Conservation (phyloP, 1,140 invertebrate species). For the Probaryconus sp. region DNA sequence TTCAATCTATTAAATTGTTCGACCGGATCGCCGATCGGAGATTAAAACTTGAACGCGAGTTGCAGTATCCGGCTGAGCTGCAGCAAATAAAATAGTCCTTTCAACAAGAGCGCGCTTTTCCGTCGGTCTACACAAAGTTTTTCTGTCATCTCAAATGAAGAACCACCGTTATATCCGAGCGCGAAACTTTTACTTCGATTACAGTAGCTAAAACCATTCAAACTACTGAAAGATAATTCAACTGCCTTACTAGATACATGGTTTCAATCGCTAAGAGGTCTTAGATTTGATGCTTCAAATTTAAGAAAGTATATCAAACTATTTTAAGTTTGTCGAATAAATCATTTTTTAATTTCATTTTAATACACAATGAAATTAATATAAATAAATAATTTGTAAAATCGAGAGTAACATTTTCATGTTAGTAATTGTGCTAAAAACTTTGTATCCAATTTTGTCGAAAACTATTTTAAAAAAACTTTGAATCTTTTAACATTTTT, state of each 20-base stretch:
- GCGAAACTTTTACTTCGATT: constrained; percentile 62
- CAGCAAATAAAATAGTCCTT: constrained; percentile 59
- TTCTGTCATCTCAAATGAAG: constrained; percentile 60
- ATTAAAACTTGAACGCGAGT: constrained; percentile 61
- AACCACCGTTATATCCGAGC: constrained; percentile 53
- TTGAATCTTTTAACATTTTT: no score
- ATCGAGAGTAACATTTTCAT: no score
- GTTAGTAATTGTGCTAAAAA: no score
- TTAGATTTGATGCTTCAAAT: constrained; percentile 15
- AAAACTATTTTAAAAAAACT: no score
- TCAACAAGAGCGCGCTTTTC: constrained; percentile 47
- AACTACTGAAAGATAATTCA: constrained; percentile 65
- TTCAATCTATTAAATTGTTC: constrained; percentile 61
- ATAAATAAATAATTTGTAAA: not conserved
- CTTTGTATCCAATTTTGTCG: no score
- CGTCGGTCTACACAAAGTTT: constrained; percentile 50
- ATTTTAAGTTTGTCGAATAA: not conserved
- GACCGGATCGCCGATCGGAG: constrained; percentile 50
- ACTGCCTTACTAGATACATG: constrained; percentile 62
- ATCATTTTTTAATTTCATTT: no score
- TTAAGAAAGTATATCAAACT: constrained; percentile 11
- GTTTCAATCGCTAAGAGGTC: constrained; percentile 67
- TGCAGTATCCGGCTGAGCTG: constrained; percentile 42
- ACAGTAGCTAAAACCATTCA: constrained; percentile 46
- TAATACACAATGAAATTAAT: no score